Evolutionary conservation across 2,797 vertebrate species (phyloP).

Genomic region (Carduelis carduelis): DNA sequence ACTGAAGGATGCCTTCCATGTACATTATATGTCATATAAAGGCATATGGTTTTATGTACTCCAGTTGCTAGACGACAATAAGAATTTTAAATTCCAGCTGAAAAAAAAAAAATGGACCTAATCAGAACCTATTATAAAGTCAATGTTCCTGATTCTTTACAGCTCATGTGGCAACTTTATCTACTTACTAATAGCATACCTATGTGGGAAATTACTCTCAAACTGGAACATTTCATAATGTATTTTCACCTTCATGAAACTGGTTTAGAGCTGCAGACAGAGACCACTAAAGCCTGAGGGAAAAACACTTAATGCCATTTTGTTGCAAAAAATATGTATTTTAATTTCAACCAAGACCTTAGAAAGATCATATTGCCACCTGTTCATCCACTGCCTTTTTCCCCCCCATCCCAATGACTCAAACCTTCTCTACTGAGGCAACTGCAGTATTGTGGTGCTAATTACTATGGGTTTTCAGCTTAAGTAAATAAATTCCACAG

Average conservation of each 20-base stretch:
- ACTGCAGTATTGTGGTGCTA: neutral
- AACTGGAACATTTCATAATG: neutral
- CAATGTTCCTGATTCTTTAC: neutral
- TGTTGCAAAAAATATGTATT: neutral
- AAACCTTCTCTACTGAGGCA: neutral
- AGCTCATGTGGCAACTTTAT: conserved; percentile 4
- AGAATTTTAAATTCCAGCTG: neutral
- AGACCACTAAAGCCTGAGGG: neutral
- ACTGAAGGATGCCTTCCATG: neutral
- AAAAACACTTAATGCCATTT: neutral
- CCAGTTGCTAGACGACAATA: neutral
- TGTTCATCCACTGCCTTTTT: neutral
- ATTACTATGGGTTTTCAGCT: neutral
- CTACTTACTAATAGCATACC: neutral
- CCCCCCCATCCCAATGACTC: fast-evolving
- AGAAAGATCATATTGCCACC: neutral
- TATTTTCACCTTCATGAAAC: neutral
- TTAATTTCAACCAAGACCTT: neutral
- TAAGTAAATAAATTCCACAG: neutral
- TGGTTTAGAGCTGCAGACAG: neutral
- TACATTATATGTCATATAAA: neutral
- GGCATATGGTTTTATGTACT: neutral
- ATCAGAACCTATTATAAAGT: neutral
- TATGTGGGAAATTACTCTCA: neutral
- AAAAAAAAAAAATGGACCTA: neutral